These are phyloP conservation scores for Danaus plexippus DNA, from an alignment of 1,140 invertebrate genomes.

Conservation along the genomic window DNA sequence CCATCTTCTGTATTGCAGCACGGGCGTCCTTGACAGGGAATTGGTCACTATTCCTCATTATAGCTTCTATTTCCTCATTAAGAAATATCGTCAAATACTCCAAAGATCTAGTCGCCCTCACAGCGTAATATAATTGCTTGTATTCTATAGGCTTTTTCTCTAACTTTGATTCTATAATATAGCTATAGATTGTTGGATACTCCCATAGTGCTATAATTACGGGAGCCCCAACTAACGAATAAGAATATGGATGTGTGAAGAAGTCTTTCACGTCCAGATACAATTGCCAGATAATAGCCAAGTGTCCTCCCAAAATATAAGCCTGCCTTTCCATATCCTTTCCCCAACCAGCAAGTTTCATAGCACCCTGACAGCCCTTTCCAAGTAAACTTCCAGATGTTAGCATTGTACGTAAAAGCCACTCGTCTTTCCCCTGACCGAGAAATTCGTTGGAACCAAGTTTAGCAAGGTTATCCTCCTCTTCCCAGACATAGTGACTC, in stretches of 20 bases:
- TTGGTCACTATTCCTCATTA: constrained; percentile 39
- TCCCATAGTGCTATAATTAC: constrained; percentile 83
- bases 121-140: constrained; percentile 54
- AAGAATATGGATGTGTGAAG: constrained; percentile 62
- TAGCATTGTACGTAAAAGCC: constrained; percentile 83
- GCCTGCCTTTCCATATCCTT: constrained; percentile 77
- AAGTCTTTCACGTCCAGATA: constrained; percentile 71
- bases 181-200: constrained; percentile 75
- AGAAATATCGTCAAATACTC: constrained; percentile 51
- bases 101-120: constrained; percentile 47
- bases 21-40: constrained; percentile 55
- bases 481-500: constrained; percentile 44
- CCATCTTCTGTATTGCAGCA: constrained; percentile 55
- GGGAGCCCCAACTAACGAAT: constrained; percentile 81
- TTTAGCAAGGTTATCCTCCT: constrained; percentile 52
- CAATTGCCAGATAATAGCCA: constrained; percentile 86
- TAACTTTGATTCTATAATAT: constrained; percentile 57
- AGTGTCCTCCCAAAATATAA: constrained; percentile 86
- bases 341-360: constrained; percentile 82
- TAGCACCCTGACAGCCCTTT: constrained; percentile 85
- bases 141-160: constrained; percentile 47
- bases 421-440: constrained; percentile 80
- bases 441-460: constrained; percentile 64
- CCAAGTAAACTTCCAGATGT: constrained; percentile 84
- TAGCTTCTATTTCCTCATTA: constrained; percentile 46